A percentile compares a stretch with the other conserved stretches of the same genome.
These are phyloP conservation scores for Scotopteryx bipunctaria DNA, from an alignment of 2,888 invertebrate genomes.

Conservation along the genomic window DNA sequence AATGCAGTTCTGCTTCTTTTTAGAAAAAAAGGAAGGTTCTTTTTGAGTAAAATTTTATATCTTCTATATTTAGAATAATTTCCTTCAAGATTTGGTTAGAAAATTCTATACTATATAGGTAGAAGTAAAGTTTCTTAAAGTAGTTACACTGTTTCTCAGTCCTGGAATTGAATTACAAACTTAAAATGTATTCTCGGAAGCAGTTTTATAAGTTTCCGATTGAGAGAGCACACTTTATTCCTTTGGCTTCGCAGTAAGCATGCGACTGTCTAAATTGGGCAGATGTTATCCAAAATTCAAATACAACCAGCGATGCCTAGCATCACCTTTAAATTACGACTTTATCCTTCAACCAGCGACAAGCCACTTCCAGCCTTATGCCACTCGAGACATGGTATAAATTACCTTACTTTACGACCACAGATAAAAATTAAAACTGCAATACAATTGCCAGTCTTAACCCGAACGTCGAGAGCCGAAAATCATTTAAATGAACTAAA, in stretches of 20 bases:
- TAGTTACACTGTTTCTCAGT: no score
- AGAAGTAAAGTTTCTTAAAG: no score
- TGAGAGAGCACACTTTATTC: constrained; percentile 11
- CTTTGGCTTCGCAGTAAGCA: constrained; percentile 37
- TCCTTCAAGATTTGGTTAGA: no score
- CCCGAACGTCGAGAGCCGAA: constrained; percentile 50
- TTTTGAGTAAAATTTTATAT: no score
- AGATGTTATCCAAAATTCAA: constrained; percentile 50
- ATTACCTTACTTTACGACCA: constrained; percentile 29
- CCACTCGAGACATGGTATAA: constrained; percentile 34
- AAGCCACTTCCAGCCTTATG: constrained; percentile 42
- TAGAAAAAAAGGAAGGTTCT: no score
- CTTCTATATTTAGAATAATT: no score
- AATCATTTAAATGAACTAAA: constrained; percentile 52
- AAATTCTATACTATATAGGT: no score
- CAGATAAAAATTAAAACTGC: constrained; percentile 45
- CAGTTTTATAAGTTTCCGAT: constrained; percentile 27
- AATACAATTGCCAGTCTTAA: constrained; percentile 55
- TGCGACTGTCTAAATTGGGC: constrained; percentile 42
- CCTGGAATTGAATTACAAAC: constrained; percentile 3
- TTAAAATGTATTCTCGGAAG: constrained; percentile 18
- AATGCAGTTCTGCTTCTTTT: no score
- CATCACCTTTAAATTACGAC: constrained; percentile 49
- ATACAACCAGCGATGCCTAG: constrained; percentile 48
- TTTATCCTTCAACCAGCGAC: constrained; percentile 44